Evolutionary conservation across 2,113 vertebrate species (phyloP).

Genomic region (Xiphias gladius): DNA sequence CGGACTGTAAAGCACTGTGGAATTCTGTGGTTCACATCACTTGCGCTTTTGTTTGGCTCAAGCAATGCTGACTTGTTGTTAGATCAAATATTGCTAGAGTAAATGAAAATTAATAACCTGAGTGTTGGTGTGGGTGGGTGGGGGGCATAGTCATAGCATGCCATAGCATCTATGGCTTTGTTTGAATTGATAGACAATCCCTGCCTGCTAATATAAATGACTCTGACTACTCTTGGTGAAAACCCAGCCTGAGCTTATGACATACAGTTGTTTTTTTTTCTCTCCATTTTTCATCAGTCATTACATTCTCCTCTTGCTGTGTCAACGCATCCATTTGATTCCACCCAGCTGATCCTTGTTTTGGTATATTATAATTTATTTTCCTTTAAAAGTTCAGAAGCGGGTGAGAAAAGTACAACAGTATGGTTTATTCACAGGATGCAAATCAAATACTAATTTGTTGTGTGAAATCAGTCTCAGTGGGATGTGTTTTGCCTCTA

Average conservation of each 20-base stretch:
- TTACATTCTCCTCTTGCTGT: slow-evolving; percentile 49
- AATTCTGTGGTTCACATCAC: slow-evolving; percentile 8
- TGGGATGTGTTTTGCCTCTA: slow-evolving; percentile 49
- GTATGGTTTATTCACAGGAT: slow-evolving; percentile 48
- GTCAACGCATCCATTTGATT: slow-evolving; percentile 50
- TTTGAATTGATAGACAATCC: slow-evolving; percentile 40
- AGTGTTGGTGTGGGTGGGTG: background rate
- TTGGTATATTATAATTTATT: slow-evolving; percentile 55
- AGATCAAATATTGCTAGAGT: background rate
- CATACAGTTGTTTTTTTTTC: slow-evolving; percentile 45
- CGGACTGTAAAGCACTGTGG: background rate
- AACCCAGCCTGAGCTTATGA: slow-evolving; percentile 42
- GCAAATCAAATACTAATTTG: slow-evolving; percentile 76
- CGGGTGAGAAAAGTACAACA: slow-evolving; percentile 56
- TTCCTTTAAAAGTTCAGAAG: slow-evolving; percentile 60
- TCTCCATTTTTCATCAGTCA: slow-evolving; percentile 41
- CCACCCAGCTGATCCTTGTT: slow-evolving; percentile 59
- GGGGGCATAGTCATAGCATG: slow-evolving; percentile 1
- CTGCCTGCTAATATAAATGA: slow-evolving; percentile 20
- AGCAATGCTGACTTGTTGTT: slow-evolving; percentile 12
- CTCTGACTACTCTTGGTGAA: slow-evolving; percentile 35
- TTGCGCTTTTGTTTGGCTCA: background rate
- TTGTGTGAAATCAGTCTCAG: slow-evolving; percentile 48
- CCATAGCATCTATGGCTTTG: slow-evolving; percentile 8
- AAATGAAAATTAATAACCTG: slow-evolving; percentile 1